These are phyloP conservation scores for Squalus acanthias DNA, from an alignment of 2,797 vertebrate genomes.

Conservation along the genomic window DNA sequence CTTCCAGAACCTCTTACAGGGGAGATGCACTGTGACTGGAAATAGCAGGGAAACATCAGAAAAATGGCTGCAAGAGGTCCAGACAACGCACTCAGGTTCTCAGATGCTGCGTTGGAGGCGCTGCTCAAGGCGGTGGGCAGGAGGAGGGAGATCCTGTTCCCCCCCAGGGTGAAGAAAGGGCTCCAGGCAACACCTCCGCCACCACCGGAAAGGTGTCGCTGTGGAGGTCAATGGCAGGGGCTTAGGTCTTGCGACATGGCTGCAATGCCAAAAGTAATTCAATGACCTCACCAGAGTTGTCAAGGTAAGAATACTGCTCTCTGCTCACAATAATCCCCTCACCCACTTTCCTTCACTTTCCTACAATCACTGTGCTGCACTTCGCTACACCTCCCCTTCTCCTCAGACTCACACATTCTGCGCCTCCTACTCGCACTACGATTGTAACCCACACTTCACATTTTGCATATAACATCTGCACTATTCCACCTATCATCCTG, in stretches of 20 bases:
- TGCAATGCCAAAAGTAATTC: not conserved
- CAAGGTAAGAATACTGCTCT: not conserved
- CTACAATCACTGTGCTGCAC: not conserved
- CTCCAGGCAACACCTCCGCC: not conserved
- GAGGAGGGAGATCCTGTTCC: not conserved
- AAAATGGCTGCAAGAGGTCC: not conserved
- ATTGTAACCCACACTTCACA: not conserved
- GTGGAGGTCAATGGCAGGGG: not conserved
- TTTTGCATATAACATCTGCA: not conserved
- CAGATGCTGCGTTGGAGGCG: not conserved
- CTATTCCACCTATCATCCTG: not conserved
- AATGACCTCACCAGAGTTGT: not conserved
- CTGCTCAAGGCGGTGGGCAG: not conserved
- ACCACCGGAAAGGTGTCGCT: not conserved
- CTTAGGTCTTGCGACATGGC: not conserved
- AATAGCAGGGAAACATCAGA: not conserved
- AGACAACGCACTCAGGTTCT: too few relatives aligned
- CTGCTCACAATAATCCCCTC: not conserved
- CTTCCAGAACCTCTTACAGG: not conserved
- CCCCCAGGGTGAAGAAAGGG: not conserved
- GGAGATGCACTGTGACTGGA: not conserved
- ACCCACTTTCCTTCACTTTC: not conserved
- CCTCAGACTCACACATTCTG: not conserved
- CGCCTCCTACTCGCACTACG: not conserved
- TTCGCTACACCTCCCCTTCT: not conserved